Base-by-base conservation (phyloP, 2,888 invertebrate species). In the Andrena haemorrhoa region DNA sequence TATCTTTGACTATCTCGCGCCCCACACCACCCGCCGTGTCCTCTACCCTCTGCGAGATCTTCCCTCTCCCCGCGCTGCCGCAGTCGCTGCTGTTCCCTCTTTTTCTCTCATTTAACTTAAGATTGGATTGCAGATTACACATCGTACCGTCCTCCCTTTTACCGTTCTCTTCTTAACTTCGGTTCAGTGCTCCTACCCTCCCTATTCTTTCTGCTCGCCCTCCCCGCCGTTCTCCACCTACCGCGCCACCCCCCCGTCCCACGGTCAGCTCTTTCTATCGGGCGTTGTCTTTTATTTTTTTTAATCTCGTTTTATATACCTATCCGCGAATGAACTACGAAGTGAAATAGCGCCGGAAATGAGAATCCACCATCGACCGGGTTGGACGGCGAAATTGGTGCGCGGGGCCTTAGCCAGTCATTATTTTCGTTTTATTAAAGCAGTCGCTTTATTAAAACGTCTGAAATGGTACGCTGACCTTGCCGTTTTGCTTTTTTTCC, bases 61-160 rank as follows among this genome's bases (percentile, higher is more conserved):
- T 26, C 53, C 47, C 35, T 8, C 33, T 5, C 35, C 47, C 20
- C 53, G n/a, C n/a, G n/a, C 53, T 35, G 29, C 20, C 23, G 23
- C 23, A 35, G 8, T 23, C 56, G 49, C 66, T 33, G 60, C 51
- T 60, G 33, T 64, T 70, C 65, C 60, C 68, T 73, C 74, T 75
- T 74, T 72, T 66, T 79, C 87, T 87, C 89, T 86, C 89, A 88
- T 90, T 90, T 89, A 88, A 89, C 88, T 90, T 87, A 87, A 90
- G 89, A 90, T 91, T 90, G 89, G 87, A 89, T 89, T 89, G 89
- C 88, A 89, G 90, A 90, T 90, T 90, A 89, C 89, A 89, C 86
- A 89, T 89, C 83, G 84, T 72, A 80, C 84, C 82, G 70, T 64
- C 64, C 85, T 80, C 76, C 79, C 76, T 82, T 80, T 79, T 82